Evolutionary conservation across 2,113 vertebrate species (phyloP).

Genomic region (Vicugna pacos): DNA sequence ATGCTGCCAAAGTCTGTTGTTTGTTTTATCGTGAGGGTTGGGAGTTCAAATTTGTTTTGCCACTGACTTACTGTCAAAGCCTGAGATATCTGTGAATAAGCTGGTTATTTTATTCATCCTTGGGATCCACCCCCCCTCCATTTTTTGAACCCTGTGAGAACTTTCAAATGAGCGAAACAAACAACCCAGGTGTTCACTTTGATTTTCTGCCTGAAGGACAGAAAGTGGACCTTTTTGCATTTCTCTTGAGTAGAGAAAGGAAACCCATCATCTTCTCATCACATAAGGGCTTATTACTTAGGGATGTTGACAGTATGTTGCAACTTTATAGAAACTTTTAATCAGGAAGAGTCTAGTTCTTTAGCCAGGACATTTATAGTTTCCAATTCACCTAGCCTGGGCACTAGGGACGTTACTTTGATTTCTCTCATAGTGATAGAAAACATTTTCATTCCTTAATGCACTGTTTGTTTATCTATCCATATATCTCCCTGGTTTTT

Average conservation of each 20-base stretch:
- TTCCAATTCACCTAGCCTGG: conserved; percentile 68
- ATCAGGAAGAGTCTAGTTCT: neutral
- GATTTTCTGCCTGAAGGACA: conserved; percentile 25
- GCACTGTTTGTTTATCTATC: conserved; percentile 83
- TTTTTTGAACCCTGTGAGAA: neutral
- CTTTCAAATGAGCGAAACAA: conserved; percentile 27
- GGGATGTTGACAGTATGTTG: neutral
- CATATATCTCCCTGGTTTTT: conserved; percentile 81
- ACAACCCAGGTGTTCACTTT: conserved; percentile 8
- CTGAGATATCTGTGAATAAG: conserved; percentile 61
- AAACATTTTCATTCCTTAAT: conserved; percentile 84
- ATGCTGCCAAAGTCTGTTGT: conserved; percentile 81
- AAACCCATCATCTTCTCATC: conserved; percentile 46
- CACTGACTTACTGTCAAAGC: conserved; percentile 63
- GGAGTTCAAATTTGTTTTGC: conserved; percentile 78
- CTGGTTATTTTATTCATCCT: conserved; percentile 60
- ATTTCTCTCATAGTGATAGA: conserved; percentile 76
- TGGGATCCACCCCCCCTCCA: neutral
- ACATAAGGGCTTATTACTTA: conserved; percentile 13
- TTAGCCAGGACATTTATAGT: conserved; percentile 6
- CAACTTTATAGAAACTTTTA: conserved; percentile 78
- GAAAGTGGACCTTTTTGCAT: conserved; percentile 38
- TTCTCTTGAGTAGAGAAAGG: conserved; percentile 19
- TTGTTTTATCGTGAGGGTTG: conserved; percentile 79
- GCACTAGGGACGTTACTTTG: conserved; percentile 66